phyloP scores from a whole-genome alignment of 2,888 invertebrate species.

The Blastobasis lacticolella region DNA sequence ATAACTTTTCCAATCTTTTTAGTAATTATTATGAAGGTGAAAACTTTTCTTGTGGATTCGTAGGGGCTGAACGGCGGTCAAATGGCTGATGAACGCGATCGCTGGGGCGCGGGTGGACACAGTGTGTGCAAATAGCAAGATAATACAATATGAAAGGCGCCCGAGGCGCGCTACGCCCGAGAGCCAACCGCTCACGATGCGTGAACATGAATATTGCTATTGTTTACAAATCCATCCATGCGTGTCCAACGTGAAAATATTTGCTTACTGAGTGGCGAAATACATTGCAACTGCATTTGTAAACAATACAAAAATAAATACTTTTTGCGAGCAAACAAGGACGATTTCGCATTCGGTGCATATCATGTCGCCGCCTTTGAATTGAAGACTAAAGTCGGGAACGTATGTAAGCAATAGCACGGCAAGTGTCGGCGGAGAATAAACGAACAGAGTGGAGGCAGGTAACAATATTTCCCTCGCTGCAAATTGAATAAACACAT shows the following conservation, averaged over 20 bases:
- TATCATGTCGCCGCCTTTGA: no score
- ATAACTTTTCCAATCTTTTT: constrained; percentile 9
- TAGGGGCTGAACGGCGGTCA: constrained; percentile 7
- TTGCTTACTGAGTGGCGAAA: constrained; percentile 39
- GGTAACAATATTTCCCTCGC: constrained; percentile 61
- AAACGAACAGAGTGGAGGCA: constrained; percentile 45
- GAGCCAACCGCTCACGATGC: constrained; percentile 22
- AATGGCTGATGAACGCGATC: constrained; percentile 20
- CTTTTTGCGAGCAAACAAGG: no score
- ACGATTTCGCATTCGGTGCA: no score
- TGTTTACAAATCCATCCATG: constrained; percentile 49
- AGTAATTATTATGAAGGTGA: constrained; percentile 1
- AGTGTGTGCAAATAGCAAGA: constrained; percentile 33
- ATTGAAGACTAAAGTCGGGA: no score
- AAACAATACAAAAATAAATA: no score
- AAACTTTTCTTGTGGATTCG: neutral
- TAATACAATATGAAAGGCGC: constrained; percentile 54
- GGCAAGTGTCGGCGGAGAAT: constrained; percentile 23
- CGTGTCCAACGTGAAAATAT: constrained; percentile 47
- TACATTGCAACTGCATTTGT: constrained; percentile 8
- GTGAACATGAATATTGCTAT: constrained; percentile 22
- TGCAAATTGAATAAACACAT: constrained; percentile 72
- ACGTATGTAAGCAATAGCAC: constrained; percentile 17
- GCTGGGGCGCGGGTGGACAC: constrained; percentile 20
- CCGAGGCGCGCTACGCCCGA: constrained; percentile 15